A percentile compares a stretch with the other conserved stretches of the same genome.
Evolutionary conservation across 1,140 invertebrate genomes (phyloP).

Genomic region (Bombyx mori): DNA sequence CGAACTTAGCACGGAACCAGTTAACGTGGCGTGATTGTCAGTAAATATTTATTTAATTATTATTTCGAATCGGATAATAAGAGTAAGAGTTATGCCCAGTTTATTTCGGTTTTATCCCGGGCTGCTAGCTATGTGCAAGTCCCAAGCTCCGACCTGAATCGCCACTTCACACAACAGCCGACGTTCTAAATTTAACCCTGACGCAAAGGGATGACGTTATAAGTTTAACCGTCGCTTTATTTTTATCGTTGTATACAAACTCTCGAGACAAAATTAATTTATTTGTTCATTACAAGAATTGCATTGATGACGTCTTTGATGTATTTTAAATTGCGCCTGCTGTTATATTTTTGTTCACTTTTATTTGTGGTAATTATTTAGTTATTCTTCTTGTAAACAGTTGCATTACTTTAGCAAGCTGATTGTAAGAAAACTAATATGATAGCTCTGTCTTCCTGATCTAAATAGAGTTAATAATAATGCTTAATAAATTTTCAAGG

Average conservation of each 20-base stretch:
- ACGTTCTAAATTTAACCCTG: slow-evolving; percentile 38
- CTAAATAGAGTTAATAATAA: background rate
- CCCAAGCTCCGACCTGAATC: slow-evolving; percentile 36
- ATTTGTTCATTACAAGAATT: background rate
- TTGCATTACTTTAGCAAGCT: too few species aligned
- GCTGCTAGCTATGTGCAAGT: slow-evolving; percentile 14
- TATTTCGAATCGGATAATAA: slow-evolving; percentile 2
- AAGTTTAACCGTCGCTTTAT: slow-evolving; percentile 32
- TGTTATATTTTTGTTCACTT: too few species aligned
- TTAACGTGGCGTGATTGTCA: too few species aligned
- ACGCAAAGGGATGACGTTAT: slow-evolving; percentile 37
- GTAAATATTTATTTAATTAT: too few species aligned
- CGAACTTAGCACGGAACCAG: too few species aligned
- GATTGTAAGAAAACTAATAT: too few species aligned
- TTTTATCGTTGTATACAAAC: slow-evolving; percentile 30
- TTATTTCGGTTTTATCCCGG: slow-evolving; percentile 14
- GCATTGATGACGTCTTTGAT: background rate
- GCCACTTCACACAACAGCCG: slow-evolving; percentile 23
- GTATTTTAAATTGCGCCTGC: background rate
- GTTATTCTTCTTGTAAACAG: too few species aligned
- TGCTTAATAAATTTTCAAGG: background rate
- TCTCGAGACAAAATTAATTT: background rate
- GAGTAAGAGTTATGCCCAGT: background rate
- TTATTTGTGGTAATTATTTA: too few species aligned
- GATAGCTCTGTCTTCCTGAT: too few species aligned